Conservation (phyloP, 1,140 invertebrate species). For the Belonocnema kinseyi region DNA sequence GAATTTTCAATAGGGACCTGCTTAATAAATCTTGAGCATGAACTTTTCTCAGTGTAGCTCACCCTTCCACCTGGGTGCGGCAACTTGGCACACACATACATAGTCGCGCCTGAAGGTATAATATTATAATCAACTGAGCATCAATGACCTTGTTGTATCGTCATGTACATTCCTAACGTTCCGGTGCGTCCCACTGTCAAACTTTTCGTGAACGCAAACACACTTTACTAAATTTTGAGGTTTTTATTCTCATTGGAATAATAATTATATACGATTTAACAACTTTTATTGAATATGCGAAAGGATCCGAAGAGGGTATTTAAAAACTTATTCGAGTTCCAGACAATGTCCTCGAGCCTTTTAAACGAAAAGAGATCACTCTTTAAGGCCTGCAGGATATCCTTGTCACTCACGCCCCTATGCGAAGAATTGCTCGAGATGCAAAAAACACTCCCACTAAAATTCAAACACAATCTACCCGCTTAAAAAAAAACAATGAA, state of each 20-base stretch:
- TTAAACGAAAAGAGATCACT: background rate
- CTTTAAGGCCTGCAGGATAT: slow-evolving; percentile 16
- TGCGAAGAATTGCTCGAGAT: background rate
- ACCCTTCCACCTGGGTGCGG: slow-evolving; percentile 11
- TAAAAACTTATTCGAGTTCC: background rate
- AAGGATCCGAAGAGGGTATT: background rate
- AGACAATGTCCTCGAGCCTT: background rate
- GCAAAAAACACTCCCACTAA: background rate
- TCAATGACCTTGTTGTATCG: slow-evolving; percentile 47
- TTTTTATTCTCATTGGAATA: no score
- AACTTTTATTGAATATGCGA: no score
- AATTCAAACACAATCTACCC: background rate
- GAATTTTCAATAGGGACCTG: background rate
- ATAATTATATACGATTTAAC: no score
- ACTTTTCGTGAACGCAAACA: slow-evolving; percentile 38
- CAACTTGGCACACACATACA: slow-evolving; percentile 48
- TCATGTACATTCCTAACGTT: slow-evolving; percentile 54
- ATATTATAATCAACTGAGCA: slow-evolving; percentile 39
- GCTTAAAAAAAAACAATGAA: no score
- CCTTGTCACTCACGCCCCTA: slow-evolving; percentile 4
- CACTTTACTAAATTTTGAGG: background rate
- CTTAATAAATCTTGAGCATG: background rate
- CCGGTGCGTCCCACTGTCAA: slow-evolving; percentile 50
- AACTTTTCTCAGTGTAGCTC: background rate
- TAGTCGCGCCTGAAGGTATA: slow-evolving; percentile 24